Conservation (phyloP, 2,888 invertebrate species). For the Hartigia nigra region DNA sequence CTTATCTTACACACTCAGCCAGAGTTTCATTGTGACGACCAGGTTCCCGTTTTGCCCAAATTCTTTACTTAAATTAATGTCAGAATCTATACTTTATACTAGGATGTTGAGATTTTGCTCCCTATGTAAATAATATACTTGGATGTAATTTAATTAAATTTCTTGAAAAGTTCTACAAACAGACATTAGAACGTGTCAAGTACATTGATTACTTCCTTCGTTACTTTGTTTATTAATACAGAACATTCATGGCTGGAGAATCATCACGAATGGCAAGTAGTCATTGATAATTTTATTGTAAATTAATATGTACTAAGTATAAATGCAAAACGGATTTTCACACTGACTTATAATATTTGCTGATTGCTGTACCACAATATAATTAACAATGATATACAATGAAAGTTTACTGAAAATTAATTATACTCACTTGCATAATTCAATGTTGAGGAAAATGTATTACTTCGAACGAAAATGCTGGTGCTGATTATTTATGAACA, state of each 20-base stretch:
- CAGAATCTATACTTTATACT: neutral
- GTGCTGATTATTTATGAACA: neutral
- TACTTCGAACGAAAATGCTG: neutral
- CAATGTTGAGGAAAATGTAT: neutral
- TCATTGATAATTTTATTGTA: neutral
- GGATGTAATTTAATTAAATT: neutral
- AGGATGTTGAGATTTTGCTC: neutral
- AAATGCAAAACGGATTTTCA: neutral
- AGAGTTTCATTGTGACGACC: neutral
- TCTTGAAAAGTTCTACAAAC: neutral
- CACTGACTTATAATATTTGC: neutral
- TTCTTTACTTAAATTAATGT: neutral
- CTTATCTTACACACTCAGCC: neutral
- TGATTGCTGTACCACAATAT: neutral
- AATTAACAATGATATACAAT: neutral
- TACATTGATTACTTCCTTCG: neutral
- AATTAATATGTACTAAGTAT: neutral
- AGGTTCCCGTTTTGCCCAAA: neutral
- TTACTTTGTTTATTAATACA: neutral
- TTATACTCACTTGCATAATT: neutral
- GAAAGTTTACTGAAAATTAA: neutral
- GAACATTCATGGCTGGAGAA: neutral
- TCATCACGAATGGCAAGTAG: neutral
- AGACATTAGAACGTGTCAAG: neutral
- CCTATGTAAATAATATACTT: neutral